Evolutionary conservation across 2,888 invertebrate genomes (phyloP), one percentile per base, ranked within the genome.

Genomic region (Plebejus anna): DNA sequence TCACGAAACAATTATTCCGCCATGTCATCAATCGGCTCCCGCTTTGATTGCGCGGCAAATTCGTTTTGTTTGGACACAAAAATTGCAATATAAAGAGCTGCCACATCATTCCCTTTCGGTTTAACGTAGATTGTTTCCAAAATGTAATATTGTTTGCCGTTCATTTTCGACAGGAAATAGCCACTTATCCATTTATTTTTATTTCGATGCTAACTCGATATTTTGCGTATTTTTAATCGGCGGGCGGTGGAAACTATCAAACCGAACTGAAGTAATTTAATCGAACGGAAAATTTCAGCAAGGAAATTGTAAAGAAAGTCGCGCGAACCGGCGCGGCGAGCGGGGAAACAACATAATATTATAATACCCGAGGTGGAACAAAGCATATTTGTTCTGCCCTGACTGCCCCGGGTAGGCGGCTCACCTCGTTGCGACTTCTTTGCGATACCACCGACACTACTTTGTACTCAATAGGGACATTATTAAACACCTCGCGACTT

Each of bases 31-130:
- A 92, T 94, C 91, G 92, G 93, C 92, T 91, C 91, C 89, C 89
- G 92, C 91, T 94, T 93, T 94, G 94, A 94, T 94, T 94, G 94
- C 92, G 91, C 90, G 90, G 92, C 92, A 92, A 94, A 94, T 92
- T 94, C 90, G 92, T 92, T 94, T 94, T 94, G 93, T 94, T 94
- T 94, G 91, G 89, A 91, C 90, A 91, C 92, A 94, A 93, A 94
- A 94, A 92, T 93, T 94, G 94, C 93, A 93, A 93, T 93, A 92
- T 92, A 94, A 92, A 94, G 92, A 92, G 92, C 91, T 90, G 91
- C 92, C 94, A 93, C 94, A 93, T 93, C 94, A 94, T 94, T 92
- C 93, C 92, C 91, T 90, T 93, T 92, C 87, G 90, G 92, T 90
- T 92, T 91, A 90, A 90, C 92, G 91, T 93, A 91, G 91, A 93